Conservation (phyloP, 53 echinoderm and acorn worm genomes). For the Mesocentrotus franciscanus region DNA sequence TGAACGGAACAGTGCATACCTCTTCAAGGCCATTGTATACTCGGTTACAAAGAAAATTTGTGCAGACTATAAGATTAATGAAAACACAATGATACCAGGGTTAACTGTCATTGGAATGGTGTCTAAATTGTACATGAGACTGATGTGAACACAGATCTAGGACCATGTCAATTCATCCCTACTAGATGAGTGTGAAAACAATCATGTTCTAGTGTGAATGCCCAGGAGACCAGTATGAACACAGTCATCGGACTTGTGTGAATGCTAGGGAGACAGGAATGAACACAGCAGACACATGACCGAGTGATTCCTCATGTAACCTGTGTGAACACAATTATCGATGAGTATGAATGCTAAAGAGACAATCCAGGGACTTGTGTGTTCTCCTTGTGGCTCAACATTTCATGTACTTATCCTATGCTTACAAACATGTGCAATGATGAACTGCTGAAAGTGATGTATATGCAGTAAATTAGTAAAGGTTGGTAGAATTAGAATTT, state of each 20-base stretch:
- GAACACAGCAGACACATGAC: too few species aligned
- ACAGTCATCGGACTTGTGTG: too few species aligned
- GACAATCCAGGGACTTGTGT: not conserved
- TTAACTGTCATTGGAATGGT: not conserved
- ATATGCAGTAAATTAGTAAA: not conserved
- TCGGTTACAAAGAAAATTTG: not conserved
- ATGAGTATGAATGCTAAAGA: not conserved
- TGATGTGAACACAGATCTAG: not conserved
- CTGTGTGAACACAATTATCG: not conserved
- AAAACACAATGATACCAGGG: not conserved
- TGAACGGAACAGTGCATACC: not conserved
- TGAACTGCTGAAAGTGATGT: not conserved
- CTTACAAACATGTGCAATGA: conserved; percentile 10
- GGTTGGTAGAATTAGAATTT: not conserved
- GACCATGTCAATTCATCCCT: not conserved
- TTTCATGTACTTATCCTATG: not conserved
- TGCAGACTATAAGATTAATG: not conserved
- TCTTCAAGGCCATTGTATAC: not conserved
- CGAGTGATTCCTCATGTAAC: not conserved
- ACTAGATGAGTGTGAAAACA: not conserved
- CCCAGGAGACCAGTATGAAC: too few species aligned
- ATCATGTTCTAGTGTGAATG: not conserved
- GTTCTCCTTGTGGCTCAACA: not conserved
- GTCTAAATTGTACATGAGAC: not conserved
- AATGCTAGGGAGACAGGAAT: too few species aligned